These are phyloP conservation scores for Ceyx margarethae DNA, from an alignment of 2,113 vertebrate genomes.

Conservation along the genomic window DNA sequence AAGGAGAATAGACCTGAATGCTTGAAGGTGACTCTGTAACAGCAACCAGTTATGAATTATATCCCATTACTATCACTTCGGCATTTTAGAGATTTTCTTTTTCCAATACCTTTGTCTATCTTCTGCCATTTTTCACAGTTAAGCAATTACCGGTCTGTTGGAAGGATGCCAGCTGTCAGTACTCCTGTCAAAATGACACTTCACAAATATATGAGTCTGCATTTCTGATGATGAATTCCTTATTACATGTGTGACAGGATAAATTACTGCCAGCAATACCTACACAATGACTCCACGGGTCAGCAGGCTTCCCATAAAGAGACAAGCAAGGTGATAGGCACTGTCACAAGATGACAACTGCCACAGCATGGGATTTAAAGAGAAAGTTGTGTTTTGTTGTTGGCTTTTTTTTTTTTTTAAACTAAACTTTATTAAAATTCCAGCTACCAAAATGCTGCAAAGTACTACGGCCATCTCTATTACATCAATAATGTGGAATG, in stretches of 20 bases:
- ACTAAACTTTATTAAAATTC: background rate
- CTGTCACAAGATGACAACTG: background rate
- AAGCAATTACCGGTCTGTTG: slow-evolving; percentile 27
- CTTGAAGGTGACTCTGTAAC: slow-evolving; percentile 36
- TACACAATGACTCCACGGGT: background rate
- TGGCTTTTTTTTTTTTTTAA: background rate
- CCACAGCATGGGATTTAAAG: background rate
- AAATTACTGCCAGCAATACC: slow-evolving; percentile 34
- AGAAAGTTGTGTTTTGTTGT: background rate
- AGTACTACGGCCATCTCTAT: background rate
- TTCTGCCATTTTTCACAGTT: slow-evolving; percentile 27
- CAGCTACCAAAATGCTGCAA: background rate
- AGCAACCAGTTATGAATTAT: slow-evolving; percentile 36
- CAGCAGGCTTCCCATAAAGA: background rate
- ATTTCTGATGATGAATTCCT: slow-evolving; percentile 42
- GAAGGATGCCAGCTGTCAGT: slow-evolving; percentile 42
- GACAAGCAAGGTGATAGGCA: background rate
- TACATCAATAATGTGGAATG: rapidly evolving
- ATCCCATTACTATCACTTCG: slow-evolving; percentile 35
- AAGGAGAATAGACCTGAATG: background rate
- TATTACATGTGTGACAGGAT: background rate
- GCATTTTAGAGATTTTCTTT: slow-evolving; percentile 19
- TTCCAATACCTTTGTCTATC: slow-evolving; percentile 13
- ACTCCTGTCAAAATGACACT: slow-evolving; percentile 56
- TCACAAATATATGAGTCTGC: background rate